A percentile compares a stretch with the other conserved stretches of the same genome.
Conservation (phyloP, 2,113 vertebrate genomes). For the Anguilla japonica region DNA sequence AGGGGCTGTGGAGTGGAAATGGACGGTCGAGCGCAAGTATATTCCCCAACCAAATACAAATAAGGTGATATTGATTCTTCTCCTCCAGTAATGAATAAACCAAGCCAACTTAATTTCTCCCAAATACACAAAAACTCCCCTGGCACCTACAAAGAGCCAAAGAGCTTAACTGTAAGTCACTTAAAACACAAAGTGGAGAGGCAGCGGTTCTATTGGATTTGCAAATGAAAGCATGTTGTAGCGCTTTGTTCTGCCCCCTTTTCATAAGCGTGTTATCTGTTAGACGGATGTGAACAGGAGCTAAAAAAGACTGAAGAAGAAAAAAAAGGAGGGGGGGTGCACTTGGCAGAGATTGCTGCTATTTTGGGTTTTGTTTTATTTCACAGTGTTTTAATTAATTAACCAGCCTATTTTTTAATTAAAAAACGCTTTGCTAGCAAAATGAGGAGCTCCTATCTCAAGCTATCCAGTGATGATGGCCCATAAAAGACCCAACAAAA, state of each 20-base stretch:
- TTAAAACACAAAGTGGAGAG: constrained; percentile 9
- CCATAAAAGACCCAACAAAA: constrained; percentile 45
- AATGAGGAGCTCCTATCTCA: constrained; percentile 49
- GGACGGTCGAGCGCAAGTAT: background rate
- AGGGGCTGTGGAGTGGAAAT: background rate
- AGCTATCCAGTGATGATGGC: constrained; percentile 47
- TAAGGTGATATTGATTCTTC: background rate
- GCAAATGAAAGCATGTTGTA: constrained; percentile 15
- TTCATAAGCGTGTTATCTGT: constrained; percentile 38
- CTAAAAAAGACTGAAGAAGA: constrained; percentile 22
- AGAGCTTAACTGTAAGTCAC: background rate
- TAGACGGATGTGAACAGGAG: constrained; percentile 36
- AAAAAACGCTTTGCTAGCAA: constrained; percentile 53
- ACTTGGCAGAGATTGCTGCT: constrained; percentile 35
- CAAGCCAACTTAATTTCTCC: background rate
- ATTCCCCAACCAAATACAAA: background rate
- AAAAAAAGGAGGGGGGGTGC: background rate
- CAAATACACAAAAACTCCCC: constrained; percentile 12
- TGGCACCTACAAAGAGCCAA: background rate
- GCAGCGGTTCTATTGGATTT: constrained; percentile 5
- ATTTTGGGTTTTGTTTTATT: constrained; percentile 50
- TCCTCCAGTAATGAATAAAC: background rate
- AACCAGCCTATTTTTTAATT: constrained; percentile 44
- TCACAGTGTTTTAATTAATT: constrained; percentile 42
- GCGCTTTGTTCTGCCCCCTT: constrained; percentile 31